Percentiles rank a stretch among this genome's conserved stretches.
These are phyloP conservation scores for Toxostoma redivivum DNA, from an alignment of 2,113 vertebrate species.

Conservation along the genomic window DNA sequence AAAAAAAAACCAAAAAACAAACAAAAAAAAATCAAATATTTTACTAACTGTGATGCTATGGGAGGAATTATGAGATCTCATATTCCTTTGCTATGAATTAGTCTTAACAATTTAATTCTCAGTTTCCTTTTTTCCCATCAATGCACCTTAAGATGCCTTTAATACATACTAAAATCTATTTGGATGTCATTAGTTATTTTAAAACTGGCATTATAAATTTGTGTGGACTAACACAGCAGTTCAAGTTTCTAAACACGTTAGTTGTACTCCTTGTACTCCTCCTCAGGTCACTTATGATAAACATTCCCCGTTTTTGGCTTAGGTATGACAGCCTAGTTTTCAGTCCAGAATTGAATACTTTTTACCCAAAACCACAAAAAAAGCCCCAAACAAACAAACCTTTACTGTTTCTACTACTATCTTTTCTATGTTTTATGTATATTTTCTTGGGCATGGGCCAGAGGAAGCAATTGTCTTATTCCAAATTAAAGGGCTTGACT, in stretches of 20 bases:
- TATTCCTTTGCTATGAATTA: slow-evolving; percentile 43
- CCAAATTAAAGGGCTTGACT: neutral
- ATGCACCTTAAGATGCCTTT: neutral
- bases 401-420: neutral
- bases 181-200: neutral
- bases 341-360: neutral
- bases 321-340: neutral
- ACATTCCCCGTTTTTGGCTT: neutral
- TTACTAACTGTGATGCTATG: neutral
- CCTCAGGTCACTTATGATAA: neutral
- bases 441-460: neutral
- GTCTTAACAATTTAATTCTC: neutral
- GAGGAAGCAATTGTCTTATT: neutral
- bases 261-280: neutral
- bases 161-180: neutral
- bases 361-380: neutral
- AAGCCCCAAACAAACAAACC: neutral
- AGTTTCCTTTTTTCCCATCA: neutral
- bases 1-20: too few species aligned
- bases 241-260: neutral
- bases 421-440: neutral
- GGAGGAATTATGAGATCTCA: slow-evolving; percentile 11
- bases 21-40: neutral
- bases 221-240: neutral
- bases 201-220: slow-evolving; percentile 13